Base-by-base conservation (phyloP, 2,888 invertebrate species). In the Apotomis betuletana region DNA sequence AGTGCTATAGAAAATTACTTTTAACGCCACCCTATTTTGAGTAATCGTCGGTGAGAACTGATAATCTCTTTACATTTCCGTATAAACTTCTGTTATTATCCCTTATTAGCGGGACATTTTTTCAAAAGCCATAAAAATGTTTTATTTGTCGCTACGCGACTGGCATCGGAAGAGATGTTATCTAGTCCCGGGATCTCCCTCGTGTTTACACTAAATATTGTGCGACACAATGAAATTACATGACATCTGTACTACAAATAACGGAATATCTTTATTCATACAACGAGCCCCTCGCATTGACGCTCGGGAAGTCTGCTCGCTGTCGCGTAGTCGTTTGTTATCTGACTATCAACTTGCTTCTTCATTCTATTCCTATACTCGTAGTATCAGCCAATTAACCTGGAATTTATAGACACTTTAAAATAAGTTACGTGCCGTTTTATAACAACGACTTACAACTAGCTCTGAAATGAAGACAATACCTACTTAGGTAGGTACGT, bases 211-310 rank as follows among this genome's bases (percentile, higher is more conserved):
- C 90, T 89, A 92, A 92, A 92, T 92, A 91, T 93, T 92, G 91
- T 87, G 85, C 86, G 89, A 87, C 90, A 93, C 92, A 93, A 92
- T 93, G 89, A 92, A 89, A 92, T 92, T 92, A 93, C 92, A 92
- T 92, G 92, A 93, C 93, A 93, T 93, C 93, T 93, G 93, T 92
- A 93, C 84, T 89, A 90, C 93, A 92, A 92, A 93, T 93, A 92
- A 91, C 91, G 90, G 91, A 88, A 92, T 92, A 93, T 92, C 92
- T 93, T 93, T 92, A 93, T 93, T 93, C 93, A 93, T 93, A 90
- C 87, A 87, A 85, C 72, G 82, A 82, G 83, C 91, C 91, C 92
- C 92, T 90, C 87, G 83, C 84, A 77, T 84, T 84, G 83, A 83
- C 78, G 85, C 79, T 77, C 75, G 77, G 76, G 87, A 83, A 92